phyloP scores from a whole-genome alignment of 2,888 invertebrate species.

The Tortrix viridana region DNA sequence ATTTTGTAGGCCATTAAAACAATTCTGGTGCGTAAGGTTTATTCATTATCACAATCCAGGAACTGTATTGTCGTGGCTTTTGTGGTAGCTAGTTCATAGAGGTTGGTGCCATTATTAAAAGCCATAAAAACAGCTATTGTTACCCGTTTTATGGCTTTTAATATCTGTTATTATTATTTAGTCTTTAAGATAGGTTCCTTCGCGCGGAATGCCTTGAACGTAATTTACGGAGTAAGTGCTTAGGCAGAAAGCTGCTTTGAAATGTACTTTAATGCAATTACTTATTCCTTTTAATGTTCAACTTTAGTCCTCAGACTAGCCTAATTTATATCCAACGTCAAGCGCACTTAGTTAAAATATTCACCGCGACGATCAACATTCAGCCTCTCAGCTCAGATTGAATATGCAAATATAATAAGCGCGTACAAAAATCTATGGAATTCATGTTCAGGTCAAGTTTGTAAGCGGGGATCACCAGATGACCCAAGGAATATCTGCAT shows the following conservation, averaged over 20 bases:
- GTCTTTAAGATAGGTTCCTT: slow-evolving; percentile 9
- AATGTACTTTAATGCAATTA: not conserved
- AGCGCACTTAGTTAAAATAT: slow-evolving; percentile 25
- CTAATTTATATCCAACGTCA: slow-evolving; percentile 13
- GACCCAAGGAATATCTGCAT: slow-evolving; percentile 7
- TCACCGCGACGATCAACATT: slow-evolving; percentile 29
- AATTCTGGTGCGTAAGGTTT: slow-evolving; percentile 1
- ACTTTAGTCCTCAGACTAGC: slow-evolving; percentile 5
- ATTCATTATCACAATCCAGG: slow-evolving; percentile 23
- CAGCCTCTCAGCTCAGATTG: slow-evolving; percentile 14
- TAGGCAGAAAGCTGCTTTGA: not conserved
- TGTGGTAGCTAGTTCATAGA: slow-evolving; percentile 29
- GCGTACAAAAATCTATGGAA: slow-evolving; percentile 27
- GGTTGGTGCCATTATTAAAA: slow-evolving; percentile 33
- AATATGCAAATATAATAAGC: slow-evolving; percentile 31
- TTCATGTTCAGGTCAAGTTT: slow-evolving; percentile 19
- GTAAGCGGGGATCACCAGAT: slow-evolving; percentile 28
- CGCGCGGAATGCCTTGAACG: not conserved
- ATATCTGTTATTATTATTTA: slow-evolving; percentile 24
- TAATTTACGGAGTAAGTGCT: not conserved
- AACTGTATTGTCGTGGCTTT: slow-evolving; percentile 30
- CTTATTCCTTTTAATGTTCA: slow-evolving; percentile 6
- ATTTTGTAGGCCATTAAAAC: not conserved
- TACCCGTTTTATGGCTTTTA: slow-evolving; percentile 31
- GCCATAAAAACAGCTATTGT: slow-evolving; percentile 32